Evolutionary conservation across 2,797 vertebrate species (phyloP).

Genomic region (Sorex maritimensis): DNA sequence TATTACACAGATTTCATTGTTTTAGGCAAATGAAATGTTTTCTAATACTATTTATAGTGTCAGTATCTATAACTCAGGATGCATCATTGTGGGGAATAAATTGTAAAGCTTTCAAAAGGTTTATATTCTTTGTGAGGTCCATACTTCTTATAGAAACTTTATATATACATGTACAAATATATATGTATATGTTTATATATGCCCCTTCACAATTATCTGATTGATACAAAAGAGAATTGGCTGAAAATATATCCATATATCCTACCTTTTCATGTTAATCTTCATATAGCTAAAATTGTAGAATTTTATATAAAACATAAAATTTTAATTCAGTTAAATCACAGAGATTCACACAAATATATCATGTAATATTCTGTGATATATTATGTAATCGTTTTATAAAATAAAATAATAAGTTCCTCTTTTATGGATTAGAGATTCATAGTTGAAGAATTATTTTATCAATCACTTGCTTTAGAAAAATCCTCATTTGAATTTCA

Average conservation of each 20-base stretch:
- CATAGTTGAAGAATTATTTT: slow-evolving; percentile 19
- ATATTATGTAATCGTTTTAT: background rate
- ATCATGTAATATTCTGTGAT: background rate
- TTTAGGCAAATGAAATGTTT: background rate
- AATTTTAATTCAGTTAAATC: background rate
- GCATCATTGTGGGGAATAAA: background rate
- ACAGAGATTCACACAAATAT: background rate
- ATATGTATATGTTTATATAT: too few relatives aligned
- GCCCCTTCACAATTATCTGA: background rate
- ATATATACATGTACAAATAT: background rate
- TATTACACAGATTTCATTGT: background rate
- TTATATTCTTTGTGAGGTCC: background rate
- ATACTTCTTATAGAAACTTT: background rate
- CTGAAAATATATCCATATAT: background rate
- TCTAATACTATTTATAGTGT: background rate
- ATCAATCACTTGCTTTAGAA: background rate
- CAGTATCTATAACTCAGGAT: background rate
- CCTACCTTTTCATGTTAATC: background rate
- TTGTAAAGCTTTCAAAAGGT: background rate
- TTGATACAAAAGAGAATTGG: background rate
- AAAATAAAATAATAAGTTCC: background rate
- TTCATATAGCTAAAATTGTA: background rate
- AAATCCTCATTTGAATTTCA: slow-evolving; percentile 6
- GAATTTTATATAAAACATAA: background rate
- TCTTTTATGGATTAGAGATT: background rate